phyloP scores from a whole-genome alignment of 1,140 invertebrate species.

The Cherax destructor region DNA sequence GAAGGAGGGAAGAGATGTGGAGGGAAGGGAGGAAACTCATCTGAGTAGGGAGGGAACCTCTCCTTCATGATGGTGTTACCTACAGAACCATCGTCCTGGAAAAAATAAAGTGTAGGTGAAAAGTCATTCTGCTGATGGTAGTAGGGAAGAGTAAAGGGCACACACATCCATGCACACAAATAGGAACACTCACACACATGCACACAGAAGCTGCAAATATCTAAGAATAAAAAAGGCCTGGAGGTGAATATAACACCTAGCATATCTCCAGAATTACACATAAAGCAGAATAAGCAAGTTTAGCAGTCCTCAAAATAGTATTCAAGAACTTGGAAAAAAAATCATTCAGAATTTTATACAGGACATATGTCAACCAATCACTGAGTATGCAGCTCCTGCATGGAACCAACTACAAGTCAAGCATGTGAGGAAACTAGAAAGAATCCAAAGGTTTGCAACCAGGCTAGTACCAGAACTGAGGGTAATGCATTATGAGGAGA shows the following conservation, averaged over 20 bases:
- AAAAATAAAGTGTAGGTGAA: not conserved
- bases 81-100: not conserved
- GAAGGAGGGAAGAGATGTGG: not conserved
- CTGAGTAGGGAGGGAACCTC: constrained; percentile 5
- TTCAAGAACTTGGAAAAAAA: too few species aligned
- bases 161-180: not conserved
- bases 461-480: too few species aligned
- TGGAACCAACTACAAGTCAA: too few species aligned
- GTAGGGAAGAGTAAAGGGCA: not conserved
- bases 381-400: too few species aligned
- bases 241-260: not conserved
- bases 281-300: too few species aligned
- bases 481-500: too few species aligned
- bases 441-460: too few species aligned
- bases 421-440: too few species aligned
- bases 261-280: too few species aligned
- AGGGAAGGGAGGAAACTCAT: not conserved
- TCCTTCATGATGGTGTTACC: not conserved
- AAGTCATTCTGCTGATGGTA: not conserved
- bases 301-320: too few species aligned
- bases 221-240: not conserved
- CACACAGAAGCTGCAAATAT: not conserved
- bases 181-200: not conserved
- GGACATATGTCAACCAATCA: too few species aligned
- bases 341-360: too few species aligned